Evolutionary conservation across 2,888 invertebrate genomes (phyloP), one percentile per base, ranked within the genome.

Genomic region (Meandrusa payeni): DNA sequence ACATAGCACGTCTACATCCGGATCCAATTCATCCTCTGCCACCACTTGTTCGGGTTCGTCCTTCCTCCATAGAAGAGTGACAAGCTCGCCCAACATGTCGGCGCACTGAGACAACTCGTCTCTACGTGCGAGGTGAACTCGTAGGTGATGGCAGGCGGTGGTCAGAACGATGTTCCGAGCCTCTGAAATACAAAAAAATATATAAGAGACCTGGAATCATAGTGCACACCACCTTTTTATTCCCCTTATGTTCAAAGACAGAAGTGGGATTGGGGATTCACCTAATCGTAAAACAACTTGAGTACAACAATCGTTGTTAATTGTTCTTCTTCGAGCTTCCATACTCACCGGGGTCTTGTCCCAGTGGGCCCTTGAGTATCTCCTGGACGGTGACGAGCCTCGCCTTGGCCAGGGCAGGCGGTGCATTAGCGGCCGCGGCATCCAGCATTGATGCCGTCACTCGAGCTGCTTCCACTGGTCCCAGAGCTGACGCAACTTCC

Each of bases 51-150:
- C 60, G 0, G 88, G 83, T 36, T 88, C 88, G 40, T 88, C 86
- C 46, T 85, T 85, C 58, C 78, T 80, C 90, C 89, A 75, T 55
- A 89, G 26, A 2, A 91, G 56, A 0, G 88, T 90, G 9, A 97
- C 90, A 17, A 97, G 92, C 69, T 97, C 97, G 0, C 94, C 94
- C 5, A 98, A 83, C 59, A 97, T 96, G 46, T 95, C 95, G 0
- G 96, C 94, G 64, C 96, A 96, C 2, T 95, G 90, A 6, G 93
- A 89, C 19, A 97, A 77, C 64, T 97, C 97, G 62, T 95, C 95
- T 10, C 95, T 90, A 0, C 94, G 91, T 0, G 93, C 91, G 2
- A 97, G 83, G 67, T 97, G 97, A 11, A 93, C 91, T 17, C 95
- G 91, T 23, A 98, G 76, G 62, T 97, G 97, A 52, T 94, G 93